phyloP scores from a whole-genome alignment of 2,797 vertebrate species.

The Limosa lapponica region DNA sequence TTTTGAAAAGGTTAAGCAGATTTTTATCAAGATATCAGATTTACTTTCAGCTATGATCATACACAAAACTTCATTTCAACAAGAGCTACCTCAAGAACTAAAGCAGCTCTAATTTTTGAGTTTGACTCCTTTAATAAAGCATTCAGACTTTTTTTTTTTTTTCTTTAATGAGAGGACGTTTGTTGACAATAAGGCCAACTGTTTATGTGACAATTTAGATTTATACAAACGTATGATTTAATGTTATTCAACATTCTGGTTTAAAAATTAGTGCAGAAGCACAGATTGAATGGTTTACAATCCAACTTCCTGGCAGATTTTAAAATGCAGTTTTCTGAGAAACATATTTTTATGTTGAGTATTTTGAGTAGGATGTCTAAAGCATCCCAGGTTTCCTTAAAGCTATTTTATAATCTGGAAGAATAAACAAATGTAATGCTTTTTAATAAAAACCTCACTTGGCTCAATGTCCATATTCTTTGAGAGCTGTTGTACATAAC shows the following conservation, averaged over 20 bases:
- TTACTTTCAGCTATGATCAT: neutral
- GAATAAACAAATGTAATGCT: neutral
- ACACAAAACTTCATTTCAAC: neutral
- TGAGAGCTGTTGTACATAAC: neutral
- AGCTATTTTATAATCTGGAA: neutral
- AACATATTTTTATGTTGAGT: neutral
- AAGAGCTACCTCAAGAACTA: neutral
- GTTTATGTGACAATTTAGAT: neutral
- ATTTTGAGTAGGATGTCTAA: neutral
- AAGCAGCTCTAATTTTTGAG: neutral
- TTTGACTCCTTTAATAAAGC: neutral
- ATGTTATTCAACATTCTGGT: conserved; percentile 8
- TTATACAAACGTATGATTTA: conserved; percentile 1
- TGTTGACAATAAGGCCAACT: neutral
- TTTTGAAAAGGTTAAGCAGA: neutral
- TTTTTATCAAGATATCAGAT: neutral
- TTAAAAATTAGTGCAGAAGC: conserved; percentile 14
- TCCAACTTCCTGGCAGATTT: neutral
- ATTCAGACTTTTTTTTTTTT: neutral
- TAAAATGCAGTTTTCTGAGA: neutral
- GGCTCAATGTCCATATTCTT: neutral
- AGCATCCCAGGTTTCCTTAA: neutral
- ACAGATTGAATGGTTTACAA: conserved; percentile 3
- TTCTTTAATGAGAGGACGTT: neutral
- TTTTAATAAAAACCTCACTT: neutral